These are phyloP conservation scores for Vulpes lagopus DNA, from an alignment of 2,113 vertebrate genomes.

Conservation along the genomic window DNA sequence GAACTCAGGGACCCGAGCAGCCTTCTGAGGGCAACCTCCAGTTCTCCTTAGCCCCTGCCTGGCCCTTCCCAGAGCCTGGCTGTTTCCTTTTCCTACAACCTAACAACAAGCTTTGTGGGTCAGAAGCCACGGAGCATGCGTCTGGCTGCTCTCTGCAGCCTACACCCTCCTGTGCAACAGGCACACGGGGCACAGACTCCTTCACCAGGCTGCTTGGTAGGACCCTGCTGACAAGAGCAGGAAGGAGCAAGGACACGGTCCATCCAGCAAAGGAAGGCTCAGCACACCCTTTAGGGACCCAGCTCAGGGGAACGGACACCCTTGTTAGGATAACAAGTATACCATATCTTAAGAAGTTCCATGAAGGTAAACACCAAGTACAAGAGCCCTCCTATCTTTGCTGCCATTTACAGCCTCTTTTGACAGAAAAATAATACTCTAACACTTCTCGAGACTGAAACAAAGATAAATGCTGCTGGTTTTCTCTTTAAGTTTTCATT, in stretches of 20 bases:
- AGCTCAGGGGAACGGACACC: fast-evolving
- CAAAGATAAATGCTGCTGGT: background rate
- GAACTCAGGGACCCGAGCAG: background rate
- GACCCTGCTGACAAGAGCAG: background rate
- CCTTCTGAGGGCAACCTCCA: background rate
- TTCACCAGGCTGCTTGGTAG: background rate
- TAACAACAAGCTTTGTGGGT: background rate
- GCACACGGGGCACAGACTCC: background rate
- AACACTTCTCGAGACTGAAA: constrained; percentile 35
- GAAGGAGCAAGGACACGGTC: background rate
- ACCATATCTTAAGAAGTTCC: background rate
- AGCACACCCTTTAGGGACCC: background rate
- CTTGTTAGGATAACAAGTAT: no score
- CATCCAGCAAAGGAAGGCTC: background rate
- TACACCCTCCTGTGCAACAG: background rate
- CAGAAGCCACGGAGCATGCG: background rate
- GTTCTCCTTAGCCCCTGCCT: background rate
- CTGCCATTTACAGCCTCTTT: background rate
- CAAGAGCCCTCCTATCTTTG: background rate
- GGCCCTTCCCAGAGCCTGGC: background rate
- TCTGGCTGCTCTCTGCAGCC: background rate
- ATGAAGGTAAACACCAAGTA: background rate
- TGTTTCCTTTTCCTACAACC: background rate
- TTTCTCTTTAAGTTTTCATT: constrained; percentile 72
- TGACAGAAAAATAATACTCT: background rate